A percentile compares a stretch with the other conserved stretches of the same genome.
Evolutionary conservation across 2,888 invertebrate species (phyloP).

Genomic region (Limenitis camilla): DNA sequence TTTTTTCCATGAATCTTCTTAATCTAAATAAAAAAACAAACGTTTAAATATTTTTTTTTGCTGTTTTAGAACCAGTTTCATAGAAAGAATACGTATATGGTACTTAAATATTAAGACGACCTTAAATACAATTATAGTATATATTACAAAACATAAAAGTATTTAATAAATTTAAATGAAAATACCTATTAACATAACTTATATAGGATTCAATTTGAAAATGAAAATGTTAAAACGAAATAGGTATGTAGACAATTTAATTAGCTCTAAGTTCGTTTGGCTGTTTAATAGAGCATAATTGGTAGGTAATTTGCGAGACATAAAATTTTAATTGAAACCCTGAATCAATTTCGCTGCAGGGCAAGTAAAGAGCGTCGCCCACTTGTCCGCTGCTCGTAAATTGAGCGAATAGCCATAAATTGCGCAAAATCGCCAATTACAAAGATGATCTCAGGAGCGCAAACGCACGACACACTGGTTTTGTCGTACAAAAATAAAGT

Average conservation of each 20-base stretch:
- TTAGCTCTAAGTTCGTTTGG: constrained; percentile 33
- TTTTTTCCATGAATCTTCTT: too few relatives aligned
- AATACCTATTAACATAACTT: too few relatives aligned
- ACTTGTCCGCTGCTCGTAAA: constrained; percentile 71
- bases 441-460: constrained; percentile 58
- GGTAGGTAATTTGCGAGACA: constrained; percentile 62
- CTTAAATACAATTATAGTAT: too few relatives aligned
- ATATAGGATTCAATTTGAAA: too few relatives aligned
- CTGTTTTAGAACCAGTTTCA: too few relatives aligned
- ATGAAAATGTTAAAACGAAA: neutral
- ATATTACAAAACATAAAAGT: too few relatives aligned
- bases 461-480: constrained; percentile 25
- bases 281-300: constrained; percentile 61
- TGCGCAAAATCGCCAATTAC: constrained; percentile 70
- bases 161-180: neutral
- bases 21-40: too few relatives aligned
- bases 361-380: constrained; percentile 52
- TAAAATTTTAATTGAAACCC: constrained; percentile 67
- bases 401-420: constrained; percentile 69
- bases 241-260: neutral
- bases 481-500: constrained; percentile 52
- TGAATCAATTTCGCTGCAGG: constrained; percentile 48
- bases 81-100: too few relatives aligned
- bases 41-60: too few relatives aligned
- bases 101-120: too few relatives aligned